These are phyloP conservation scores for Diachasmimorpha longicaudata DNA, from an alignment of 1,140 invertebrate species.

Conservation along the genomic window DNA sequence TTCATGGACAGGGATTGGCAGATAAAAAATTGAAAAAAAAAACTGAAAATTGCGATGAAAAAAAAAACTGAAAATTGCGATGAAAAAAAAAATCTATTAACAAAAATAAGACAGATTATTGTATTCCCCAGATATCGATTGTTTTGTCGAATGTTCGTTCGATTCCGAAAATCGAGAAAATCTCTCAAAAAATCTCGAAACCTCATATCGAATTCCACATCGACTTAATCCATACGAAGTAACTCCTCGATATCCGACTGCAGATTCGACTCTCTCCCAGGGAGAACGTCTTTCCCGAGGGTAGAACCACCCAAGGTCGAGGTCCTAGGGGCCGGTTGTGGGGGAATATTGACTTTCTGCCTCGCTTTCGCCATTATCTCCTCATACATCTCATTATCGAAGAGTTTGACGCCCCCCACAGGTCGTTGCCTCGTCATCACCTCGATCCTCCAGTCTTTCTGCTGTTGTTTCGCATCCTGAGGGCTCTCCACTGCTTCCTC, in stretches of 20 bases:
- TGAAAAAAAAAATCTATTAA: too few species aligned
- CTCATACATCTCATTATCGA: background rate
- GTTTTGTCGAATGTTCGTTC: too few species aligned
- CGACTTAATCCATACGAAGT: conserved; percentile 40
- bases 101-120: too few species aligned
- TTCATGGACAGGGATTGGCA: too few species aligned
- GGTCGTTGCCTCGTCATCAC: conserved; percentile 31
- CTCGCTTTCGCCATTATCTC: background rate
- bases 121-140: too few species aligned
- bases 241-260: conserved; percentile 52
- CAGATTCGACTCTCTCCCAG: conserved; percentile 44
- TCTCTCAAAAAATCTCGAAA: too few species aligned
- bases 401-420: background rate
- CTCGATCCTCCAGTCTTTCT: conserved; percentile 50
- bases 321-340: conserved; percentile 39
- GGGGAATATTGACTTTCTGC: conserved; percentile 31
- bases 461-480: conserved; percentile 44
- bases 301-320: conserved; percentile 5
- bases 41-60: too few species aligned
- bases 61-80: too few species aligned
- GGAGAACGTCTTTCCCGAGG: conserved; percentile 24
- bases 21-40: too few species aligned
- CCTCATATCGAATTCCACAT: too few species aligned
- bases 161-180: too few species aligned
- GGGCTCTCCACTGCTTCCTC: conserved; percentile 22